phyloP scores from a whole-genome alignment of 2,888 invertebrate species.

The Icerya purchasi region DNA sequence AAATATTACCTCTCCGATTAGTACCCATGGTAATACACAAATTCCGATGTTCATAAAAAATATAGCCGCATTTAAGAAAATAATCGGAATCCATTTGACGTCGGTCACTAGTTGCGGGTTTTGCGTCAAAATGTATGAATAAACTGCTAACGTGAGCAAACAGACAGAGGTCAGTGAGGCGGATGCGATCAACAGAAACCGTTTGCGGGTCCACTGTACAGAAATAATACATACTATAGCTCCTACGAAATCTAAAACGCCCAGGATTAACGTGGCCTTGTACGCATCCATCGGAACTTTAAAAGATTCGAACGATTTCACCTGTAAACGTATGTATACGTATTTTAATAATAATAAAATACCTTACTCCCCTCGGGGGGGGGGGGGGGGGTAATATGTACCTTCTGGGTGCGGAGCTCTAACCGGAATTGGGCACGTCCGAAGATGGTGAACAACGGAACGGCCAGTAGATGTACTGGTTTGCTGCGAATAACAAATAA shows the following conservation, averaged over 20 bases:
- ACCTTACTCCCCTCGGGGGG: no score
- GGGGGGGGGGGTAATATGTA: no score
- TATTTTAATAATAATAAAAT: no score
- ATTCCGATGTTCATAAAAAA: conserved; percentile 47
- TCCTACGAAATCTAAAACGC: conserved; percentile 41
- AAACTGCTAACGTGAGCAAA: conserved; percentile 37
- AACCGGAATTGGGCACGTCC: no score
- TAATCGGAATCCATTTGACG: conserved; percentile 41
- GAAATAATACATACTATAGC: conserved; percentile 39
- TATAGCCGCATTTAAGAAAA: conserved; percentile 40
- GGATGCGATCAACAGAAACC: conserved; percentile 42
- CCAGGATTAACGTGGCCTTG: conserved; percentile 49
- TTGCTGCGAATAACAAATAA: no score
- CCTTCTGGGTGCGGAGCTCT: no score
- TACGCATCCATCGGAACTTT: conserved; percentile 54
- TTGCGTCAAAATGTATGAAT: conserved; percentile 25
- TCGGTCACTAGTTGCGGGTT: conserved; percentile 15
- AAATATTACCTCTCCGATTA: conserved; percentile 45
- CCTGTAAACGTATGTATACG: no score
- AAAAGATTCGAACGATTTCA: conserved; percentile 45
- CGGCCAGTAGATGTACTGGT: no score
- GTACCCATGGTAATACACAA: conserved; percentile 52
- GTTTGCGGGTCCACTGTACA: conserved; percentile 50
- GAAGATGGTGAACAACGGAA: no score
- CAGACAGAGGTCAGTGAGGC: conserved; percentile 42